Percentiles rank a stretch among this genome's conserved stretches.
Conservation (phyloP, 1,140 invertebrate genomes). For the Saccostrea cuccullata region DNA sequence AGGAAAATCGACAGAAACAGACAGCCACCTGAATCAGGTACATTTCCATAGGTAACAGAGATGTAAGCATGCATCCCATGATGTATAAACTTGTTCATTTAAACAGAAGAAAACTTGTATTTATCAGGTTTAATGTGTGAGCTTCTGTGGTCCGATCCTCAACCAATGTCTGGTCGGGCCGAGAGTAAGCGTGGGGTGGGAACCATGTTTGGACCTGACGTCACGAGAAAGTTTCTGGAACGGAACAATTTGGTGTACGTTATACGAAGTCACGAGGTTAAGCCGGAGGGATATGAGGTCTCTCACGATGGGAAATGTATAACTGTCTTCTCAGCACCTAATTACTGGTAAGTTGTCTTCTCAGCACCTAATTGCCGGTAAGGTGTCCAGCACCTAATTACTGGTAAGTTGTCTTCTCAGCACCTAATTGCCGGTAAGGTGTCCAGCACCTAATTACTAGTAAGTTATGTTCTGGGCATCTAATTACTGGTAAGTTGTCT, state of each 20-base stretch:
- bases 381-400: too few species aligned
- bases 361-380: too few species aligned
- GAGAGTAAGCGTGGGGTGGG: constrained; percentile 98
- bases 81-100: not conserved
- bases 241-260: constrained; percentile 94
- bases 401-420: too few species aligned
- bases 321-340: constrained; percentile 90
- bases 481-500: constrained; percentile 63
- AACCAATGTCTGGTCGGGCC: constrained; percentile 89
- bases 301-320: constrained; percentile 89
- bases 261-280: constrained; percentile 98
- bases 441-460: too few species aligned
- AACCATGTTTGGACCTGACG: constrained; percentile 98
- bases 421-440: too few species aligned
- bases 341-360: constrained; percentile 91
- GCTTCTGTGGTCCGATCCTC: constrained; percentile 98
- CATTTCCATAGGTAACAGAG: not conserved
- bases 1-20: constrained; percentile 91
- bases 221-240: constrained; percentile 92
- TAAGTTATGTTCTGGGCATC: too few species aligned
- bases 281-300: constrained; percentile 96
- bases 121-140: constrained; percentile 93
- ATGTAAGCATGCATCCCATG: not conserved
- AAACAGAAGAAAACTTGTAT: not conserved
- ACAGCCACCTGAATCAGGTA: constrained; percentile 97